phyloP scores from a whole-genome alignment of 1,140 invertebrate species.

The Pachypeltis micranthus region DNA sequence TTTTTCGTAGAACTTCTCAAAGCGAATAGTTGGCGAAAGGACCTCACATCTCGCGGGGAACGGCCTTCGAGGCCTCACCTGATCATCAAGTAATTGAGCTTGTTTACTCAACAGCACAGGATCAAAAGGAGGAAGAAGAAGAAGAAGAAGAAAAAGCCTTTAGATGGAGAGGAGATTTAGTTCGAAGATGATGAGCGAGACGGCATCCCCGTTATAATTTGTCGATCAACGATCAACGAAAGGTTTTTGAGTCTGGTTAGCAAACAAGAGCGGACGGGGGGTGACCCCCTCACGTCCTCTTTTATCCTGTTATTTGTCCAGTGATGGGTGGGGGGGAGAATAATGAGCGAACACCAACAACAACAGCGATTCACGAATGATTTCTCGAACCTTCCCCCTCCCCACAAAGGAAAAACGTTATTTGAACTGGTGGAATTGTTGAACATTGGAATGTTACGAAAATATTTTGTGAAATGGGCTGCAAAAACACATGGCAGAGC shows the following conservation, averaged over 20 bases:
- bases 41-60: too few relatives aligned
- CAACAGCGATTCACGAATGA: too few relatives aligned
- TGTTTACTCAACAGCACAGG: conserved; percentile 6
- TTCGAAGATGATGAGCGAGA: not conserved
- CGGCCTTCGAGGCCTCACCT: too few relatives aligned
- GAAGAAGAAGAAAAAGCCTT: conserved; percentile 3
- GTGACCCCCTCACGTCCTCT: not conserved
- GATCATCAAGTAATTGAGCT: not conserved
- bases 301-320: not conserved
- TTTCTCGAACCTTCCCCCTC: too few relatives aligned
- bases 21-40: too few relatives aligned
- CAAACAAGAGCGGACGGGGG: not conserved
- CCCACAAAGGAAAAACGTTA: too few relatives aligned
- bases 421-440: too few relatives aligned
- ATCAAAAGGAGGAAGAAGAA: too few relatives aligned
- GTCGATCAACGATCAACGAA: conserved; percentile 5
- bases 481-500: too few relatives aligned
- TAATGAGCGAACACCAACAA: not conserved
- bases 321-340: not conserved
- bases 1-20: too few relatives aligned
- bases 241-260: not conserved
- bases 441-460: too few relatives aligned
- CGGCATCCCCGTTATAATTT: not conserved
- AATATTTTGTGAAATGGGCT: too few relatives aligned
- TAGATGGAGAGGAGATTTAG: not conserved